Conservation (phyloP, 1,140 invertebrate species). For the Drosophila takahashii region DNA sequence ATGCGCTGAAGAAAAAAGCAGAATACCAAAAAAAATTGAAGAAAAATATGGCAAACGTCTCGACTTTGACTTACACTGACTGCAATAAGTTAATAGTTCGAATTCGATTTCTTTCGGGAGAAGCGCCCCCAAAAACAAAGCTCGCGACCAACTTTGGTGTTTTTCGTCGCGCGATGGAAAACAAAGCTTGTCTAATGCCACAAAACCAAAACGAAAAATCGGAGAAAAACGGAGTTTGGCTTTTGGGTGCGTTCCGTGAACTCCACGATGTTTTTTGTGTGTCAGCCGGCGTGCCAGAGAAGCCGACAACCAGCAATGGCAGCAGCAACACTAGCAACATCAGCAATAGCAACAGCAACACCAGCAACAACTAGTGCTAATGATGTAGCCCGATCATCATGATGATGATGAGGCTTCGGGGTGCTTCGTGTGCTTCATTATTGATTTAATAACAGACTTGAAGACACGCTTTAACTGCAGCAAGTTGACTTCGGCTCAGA, state of each 20-base stretch:
- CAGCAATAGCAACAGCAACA: constrained; percentile 33
- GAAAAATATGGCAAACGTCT: constrained; percentile 60
- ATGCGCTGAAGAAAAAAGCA: constrained; percentile 41
- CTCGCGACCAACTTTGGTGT: constrained; percentile 21
- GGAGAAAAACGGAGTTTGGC: constrained; percentile 71
- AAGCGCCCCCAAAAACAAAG: constrained; percentile 59
- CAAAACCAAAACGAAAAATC: constrained; percentile 12
- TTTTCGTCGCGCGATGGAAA: constrained; percentile 22
- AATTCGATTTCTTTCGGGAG: constrained; percentile 63
- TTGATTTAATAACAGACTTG: constrained; percentile 83
- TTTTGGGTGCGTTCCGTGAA: constrained; percentile 85
- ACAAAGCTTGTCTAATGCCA: constrained; percentile 67
- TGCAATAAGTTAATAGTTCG: constrained; percentile 84
- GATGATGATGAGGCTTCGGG: constrained; percentile 50
- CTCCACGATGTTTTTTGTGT: constrained; percentile 83
- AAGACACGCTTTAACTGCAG: constrained; percentile 81
- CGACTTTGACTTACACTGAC: constrained; percentile 69
- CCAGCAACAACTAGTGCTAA: constrained; percentile 62
- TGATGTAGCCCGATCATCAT: constrained; percentile 68
- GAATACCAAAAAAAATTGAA: constrained; percentile 5
- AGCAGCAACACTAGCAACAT: constrained; percentile 18
- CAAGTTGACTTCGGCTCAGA: constrained; percentile 54
- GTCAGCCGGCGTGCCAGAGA: constrained; percentile 72
- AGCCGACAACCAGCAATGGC: constrained; percentile 43
- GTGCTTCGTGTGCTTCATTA: constrained; percentile 83